Evolutionary conservation across 53 echinoderm and acorn worm genomes (phyloP).

Genomic region (Echinometra lucunter): DNA sequence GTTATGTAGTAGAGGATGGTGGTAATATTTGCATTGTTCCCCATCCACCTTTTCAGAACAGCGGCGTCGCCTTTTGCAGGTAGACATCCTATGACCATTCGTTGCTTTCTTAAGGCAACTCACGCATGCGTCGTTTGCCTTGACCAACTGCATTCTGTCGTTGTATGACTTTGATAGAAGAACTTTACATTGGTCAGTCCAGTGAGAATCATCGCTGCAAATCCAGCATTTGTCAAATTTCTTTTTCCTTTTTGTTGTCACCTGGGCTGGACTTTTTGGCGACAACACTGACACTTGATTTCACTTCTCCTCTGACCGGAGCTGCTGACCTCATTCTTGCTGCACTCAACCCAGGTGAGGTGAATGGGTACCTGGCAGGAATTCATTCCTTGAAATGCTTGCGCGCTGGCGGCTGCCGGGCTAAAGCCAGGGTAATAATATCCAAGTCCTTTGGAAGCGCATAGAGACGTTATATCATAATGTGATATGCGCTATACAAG

Average conservation of each 20-base stretch:
- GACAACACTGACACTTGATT: not conserved
- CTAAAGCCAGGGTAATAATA: too few relatives aligned
- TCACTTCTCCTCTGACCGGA: constrained; percentile 58
- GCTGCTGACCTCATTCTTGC: constrained; percentile 76
- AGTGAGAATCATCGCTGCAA: constrained; percentile 73
- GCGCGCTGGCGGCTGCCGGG: too few relatives aligned
- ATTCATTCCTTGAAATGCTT: too few relatives aligned
- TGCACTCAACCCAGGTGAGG: too few relatives aligned
- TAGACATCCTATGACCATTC: constrained; percentile 66
- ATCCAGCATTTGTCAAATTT: constrained; percentile 73
- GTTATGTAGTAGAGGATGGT: constrained; percentile 68
- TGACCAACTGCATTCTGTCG: constrained; percentile 70
- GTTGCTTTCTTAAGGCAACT: constrained; percentile 83
- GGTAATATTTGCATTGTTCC: constrained; percentile 62
- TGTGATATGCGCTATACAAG: too few relatives aligned
- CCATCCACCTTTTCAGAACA: constrained; percentile 71
- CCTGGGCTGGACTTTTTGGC: not conserved
- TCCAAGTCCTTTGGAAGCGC: too few relatives aligned
- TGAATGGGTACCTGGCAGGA: too few relatives aligned
- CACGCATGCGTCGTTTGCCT: constrained; percentile 77
- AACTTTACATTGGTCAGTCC: constrained; percentile 77
- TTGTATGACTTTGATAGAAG: constrained; percentile 53
- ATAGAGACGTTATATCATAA: too few relatives aligned
- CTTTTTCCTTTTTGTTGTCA: not conserved
- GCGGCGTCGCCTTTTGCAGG: constrained; percentile 71